These are phyloP conservation scores for Diorhabda sublineata DNA, from an alignment of 1,140 invertebrate genomes.

Conservation along the genomic window DNA sequence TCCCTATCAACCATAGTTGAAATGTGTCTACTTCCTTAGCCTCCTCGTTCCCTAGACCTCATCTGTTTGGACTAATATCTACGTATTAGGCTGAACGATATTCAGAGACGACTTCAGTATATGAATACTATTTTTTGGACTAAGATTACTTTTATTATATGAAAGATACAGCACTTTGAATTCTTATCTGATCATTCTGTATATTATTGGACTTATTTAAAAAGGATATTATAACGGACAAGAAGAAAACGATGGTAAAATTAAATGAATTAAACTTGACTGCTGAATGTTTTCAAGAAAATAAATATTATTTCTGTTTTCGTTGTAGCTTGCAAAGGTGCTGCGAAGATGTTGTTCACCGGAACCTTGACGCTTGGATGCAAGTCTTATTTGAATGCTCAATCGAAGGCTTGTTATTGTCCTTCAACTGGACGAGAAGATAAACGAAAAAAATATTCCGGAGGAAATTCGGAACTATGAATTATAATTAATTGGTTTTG, in stretches of 20 bases:
- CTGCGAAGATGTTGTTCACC: constrained; percentile 77
- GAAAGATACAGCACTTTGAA: too few species aligned
- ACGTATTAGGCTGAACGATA: too few species aligned
- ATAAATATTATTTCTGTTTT: constrained; percentile 11
- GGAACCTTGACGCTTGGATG: constrained; percentile 78
- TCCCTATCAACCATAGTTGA: too few species aligned
- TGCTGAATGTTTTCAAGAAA: background rate
- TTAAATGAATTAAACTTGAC: background rate
- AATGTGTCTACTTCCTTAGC: too few species aligned
- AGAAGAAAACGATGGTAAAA: background rate
- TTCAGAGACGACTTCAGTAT: too few species aligned
- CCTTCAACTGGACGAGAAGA: constrained; percentile 45
- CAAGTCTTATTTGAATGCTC: constrained; percentile 76
- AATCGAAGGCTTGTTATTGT: constrained; percentile 75
- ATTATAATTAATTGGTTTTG: background rate
- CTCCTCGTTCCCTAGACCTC: too few species aligned
- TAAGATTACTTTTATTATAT: too few species aligned
- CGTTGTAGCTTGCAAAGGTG: constrained; percentile 69
- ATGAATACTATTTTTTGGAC: too few species aligned
- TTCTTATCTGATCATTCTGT: too few species aligned
- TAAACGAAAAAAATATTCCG: constrained; percentile 51
- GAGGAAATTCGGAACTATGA: constrained; percentile 9
- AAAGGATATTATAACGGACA: background rate
- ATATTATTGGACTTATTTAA: background rate
- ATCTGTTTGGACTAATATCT: too few species aligned